A percentile compares a stretch with the other conserved stretches of the same genome.
Conservation (phyloP, 2,113 vertebrate species). For the Brachirus orientalis region DNA sequence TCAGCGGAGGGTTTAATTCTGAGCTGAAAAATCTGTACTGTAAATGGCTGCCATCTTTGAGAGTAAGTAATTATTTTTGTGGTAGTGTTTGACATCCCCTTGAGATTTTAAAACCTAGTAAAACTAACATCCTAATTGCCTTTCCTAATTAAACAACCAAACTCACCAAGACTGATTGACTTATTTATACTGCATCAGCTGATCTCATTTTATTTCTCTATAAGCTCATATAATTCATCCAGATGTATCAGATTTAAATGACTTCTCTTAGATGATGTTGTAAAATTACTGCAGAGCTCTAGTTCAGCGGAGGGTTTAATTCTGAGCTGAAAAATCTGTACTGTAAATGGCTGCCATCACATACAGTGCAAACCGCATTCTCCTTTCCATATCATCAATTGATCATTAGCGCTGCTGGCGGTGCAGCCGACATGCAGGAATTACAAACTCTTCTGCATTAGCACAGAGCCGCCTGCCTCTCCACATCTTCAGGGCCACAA, state of each 20-base stretch:
- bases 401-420: conserved; percentile 58
- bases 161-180: too few species aligned
- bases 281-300: not conserved
- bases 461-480: conserved; percentile 8
- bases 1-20: conserved; percentile 38
- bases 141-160: too few species aligned
- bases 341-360: conserved; percentile 33
- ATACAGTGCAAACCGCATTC: conserved; percentile 22
- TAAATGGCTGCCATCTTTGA: conserved; percentile 31
- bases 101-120: too few species aligned
- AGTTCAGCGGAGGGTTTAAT: conserved; percentile 39
- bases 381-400: conserved; percentile 58
- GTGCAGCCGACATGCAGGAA: conserved; percentile 40
- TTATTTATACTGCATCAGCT: too few species aligned
- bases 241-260: not conserved
- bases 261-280: not conserved
- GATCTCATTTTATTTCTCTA: too few species aligned
- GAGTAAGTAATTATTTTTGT: too few species aligned
- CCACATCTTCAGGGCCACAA: conserved; percentile 23
- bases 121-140: too few species aligned
- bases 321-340: conserved; percentile 29
- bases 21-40: conserved; percentile 31
- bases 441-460: conserved; percentile 12
- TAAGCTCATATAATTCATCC: too few species aligned
- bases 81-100: too few species aligned